Percentiles rank a stretch among this genome's conserved stretches.
Evolutionary conservation across 2,797 vertebrate genomes (phyloP).

Genomic region (Zalophus californianus): DNA sequence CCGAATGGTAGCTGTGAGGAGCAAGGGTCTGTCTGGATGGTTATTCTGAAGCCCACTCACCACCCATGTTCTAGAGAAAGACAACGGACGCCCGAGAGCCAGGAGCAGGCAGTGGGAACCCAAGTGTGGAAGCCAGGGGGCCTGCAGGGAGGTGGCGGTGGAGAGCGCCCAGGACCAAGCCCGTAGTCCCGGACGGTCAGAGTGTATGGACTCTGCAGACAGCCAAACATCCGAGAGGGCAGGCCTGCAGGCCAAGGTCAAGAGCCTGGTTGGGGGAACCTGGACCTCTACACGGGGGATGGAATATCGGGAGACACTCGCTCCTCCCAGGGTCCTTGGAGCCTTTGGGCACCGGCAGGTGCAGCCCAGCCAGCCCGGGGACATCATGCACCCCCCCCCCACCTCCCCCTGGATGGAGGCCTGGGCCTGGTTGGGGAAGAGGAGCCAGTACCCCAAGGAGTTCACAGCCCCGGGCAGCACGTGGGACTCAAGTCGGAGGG

Average conservation of each 20-base stretch:
- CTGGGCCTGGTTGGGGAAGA: background rate
- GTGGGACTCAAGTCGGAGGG: fast-evolving
- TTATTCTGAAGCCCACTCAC: fast-evolving
- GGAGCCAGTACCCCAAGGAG: background rate
- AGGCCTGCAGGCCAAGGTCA: background rate
- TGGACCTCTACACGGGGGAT: background rate
- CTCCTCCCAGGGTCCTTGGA: background rate
- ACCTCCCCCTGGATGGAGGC: too few species aligned
- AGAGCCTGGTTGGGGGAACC: background rate
- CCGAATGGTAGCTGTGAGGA: fast-evolving
- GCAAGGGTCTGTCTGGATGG: fast-evolving
- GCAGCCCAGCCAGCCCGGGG: fast-evolving
- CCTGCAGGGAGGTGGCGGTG: background rate
- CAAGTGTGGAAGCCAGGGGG: too few species aligned
- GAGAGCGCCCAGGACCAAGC: background rate
- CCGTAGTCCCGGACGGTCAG: fast-evolving
- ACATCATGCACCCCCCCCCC: background rate
- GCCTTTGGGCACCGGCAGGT: fast-evolving
- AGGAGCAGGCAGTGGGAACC: background rate
- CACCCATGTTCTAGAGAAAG: fast-evolving
- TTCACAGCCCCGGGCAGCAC: background rate
- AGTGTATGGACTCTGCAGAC: background rate
- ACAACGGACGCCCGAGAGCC: fast-evolving
- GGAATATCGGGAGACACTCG: fast-evolving
- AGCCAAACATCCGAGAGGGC: fast-evolving